These are phyloP conservation scores for Homalodisca vitripennis DNA, from an alignment of 1,140 invertebrate genomes.

Conservation along the genomic window DNA sequence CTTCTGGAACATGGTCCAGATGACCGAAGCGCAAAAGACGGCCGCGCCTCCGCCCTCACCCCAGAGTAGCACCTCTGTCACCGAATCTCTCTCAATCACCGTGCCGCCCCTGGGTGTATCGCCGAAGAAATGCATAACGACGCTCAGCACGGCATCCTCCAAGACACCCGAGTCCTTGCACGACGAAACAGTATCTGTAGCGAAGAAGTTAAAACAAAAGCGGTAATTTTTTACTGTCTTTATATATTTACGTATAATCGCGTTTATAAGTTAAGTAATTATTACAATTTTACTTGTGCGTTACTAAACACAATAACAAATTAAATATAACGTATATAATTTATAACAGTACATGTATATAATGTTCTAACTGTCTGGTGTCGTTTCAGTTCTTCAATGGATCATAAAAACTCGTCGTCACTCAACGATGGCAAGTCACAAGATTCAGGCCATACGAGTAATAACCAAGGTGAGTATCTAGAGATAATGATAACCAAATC, in stretches of 20 bases:
- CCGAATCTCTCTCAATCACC: slow-evolving; percentile 30
- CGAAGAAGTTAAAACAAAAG: slow-evolving; percentile 25
- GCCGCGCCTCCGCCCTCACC: background rate
- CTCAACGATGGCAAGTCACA: slow-evolving; percentile 58
- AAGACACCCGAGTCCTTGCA: background rate
- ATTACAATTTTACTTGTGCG: too few relatives aligned
- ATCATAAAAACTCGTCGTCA: slow-evolving; percentile 51
- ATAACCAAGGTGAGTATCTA: slow-evolving; percentile 53
- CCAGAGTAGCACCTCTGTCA: background rate
- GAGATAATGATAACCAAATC: background rate
- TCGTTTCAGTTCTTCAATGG: slow-evolving; percentile 47
- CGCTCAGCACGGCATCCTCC: background rate
- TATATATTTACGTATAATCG: too few relatives aligned
- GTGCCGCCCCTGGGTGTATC: slow-evolving; percentile 16
- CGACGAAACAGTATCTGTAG: background rate
- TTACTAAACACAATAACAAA: too few relatives aligned
- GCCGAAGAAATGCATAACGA: background rate
- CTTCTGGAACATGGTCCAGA: slow-evolving; percentile 49
- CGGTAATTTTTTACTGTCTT: too few relatives aligned
- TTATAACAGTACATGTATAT: too few relatives aligned
- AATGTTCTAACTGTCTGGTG: too few relatives aligned
- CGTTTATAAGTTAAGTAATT: too few relatives aligned
- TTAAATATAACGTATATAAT: too few relatives aligned
- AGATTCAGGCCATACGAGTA: slow-evolving; percentile 55
- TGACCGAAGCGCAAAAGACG: slow-evolving; percentile 23